Evolutionary conservation across 2,797 vertebrate species (phyloP), one percentile per base, ranked within the genome.

Genomic region (Peromyscus melanophrys): DNA sequence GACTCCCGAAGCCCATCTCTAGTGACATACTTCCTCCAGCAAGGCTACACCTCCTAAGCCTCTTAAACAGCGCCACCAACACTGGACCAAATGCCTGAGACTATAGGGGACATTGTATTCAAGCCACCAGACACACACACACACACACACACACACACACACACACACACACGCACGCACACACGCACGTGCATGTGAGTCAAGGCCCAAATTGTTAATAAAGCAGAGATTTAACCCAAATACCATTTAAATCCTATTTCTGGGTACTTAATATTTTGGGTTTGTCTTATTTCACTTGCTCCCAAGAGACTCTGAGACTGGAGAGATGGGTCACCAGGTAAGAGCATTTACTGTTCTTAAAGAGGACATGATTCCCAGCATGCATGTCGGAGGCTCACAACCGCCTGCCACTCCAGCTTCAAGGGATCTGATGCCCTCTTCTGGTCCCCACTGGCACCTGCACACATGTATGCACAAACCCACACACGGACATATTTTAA

Each of bases 181-280:
- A 13, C 57, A 57, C 52, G 25, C 63, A 49, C 46, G 46, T 16
- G 77, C 29, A 67, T 1, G 4, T 29, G 63, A 16, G 14, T 34
- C 37, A 93, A 76, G 89, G 27, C 27, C 21, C 94, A 95, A 91
- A 84, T 59, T 29, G 31, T 83, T 89, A 73, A 14, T 17, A 40
- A 91, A 93, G 25, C 40, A 94, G 21, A 73, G 25, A 87, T 80
- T 76, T 90, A 93, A 96, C 10, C 27, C 77, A 90, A 93, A 97
- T 6, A 37, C 17, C 37, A 85, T 76, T 89, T 86, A 92, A 82
- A 92, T 61, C 77, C 63, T 94, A 34, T 43, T 69, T 92, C 65
- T n/a, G 21, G 27, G 46, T 55, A 59, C 52, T 93, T 86, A 89
- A 85, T 78, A 71, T 85, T 73, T 37, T 43, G 11, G 8, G 37